phyloP scores from a whole-genome alignment of 2,888 invertebrate genomes.

The Slavum lentiscoides region DNA sequence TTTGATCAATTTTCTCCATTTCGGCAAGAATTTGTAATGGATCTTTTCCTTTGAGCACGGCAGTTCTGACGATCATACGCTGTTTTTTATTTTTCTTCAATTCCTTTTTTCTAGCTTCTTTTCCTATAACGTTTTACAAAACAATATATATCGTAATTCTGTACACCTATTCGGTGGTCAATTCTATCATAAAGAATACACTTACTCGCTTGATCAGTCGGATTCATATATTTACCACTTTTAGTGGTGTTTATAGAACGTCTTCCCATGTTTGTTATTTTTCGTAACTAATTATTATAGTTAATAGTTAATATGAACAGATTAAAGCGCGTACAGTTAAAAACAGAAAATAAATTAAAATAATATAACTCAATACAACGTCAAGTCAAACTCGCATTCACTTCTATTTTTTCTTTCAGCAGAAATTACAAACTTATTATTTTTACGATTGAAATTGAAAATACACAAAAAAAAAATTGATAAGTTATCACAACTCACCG shows the following conservation, averaged over 20 bases:
- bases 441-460: too few relatives aligned
- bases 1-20: constrained; percentile 96
- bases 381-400: background rate
- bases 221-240: constrained; percentile 99
- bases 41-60: constrained; percentile 97
- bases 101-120: constrained; percentile 96
- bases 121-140: constrained; percentile 68
- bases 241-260: constrained; percentile 98
- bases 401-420: background rate
- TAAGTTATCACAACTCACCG: constrained; percentile 13
- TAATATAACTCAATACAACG: background rate
- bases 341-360: background rate
- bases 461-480: constrained; percentile 16
- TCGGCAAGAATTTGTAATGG: constrained; percentile 92
- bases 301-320: background rate
- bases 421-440: background rate
- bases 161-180: background rate
- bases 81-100: constrained; percentile 98
- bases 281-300: background rate
- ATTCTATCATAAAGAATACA: constrained; percentile 58
- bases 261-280: constrained; percentile 77
- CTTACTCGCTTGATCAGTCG: constrained; percentile 98
- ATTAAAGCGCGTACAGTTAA: too few relatives aligned
- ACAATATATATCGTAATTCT: constrained; percentile 38
- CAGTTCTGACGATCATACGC: constrained; percentile 91